These are phyloP conservation scores for Globicephala melas DNA, from an alignment of 2,113 vertebrate species.

Conservation along the genomic window DNA sequence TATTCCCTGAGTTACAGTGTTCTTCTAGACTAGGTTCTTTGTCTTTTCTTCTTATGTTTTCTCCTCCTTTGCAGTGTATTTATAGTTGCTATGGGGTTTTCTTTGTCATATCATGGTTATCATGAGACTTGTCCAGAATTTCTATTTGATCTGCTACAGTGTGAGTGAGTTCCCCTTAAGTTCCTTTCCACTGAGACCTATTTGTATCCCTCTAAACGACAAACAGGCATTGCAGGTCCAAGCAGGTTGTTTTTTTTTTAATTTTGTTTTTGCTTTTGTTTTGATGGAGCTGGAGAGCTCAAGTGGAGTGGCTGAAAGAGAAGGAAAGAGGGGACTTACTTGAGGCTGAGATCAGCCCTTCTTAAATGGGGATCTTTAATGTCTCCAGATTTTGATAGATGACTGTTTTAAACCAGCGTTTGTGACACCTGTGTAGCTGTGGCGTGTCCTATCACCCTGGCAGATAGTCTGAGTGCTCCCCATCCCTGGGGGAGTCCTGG, in stretches of 20 bases:
- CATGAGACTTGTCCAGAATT: neutral
- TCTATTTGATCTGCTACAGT: neutral
- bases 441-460: rapidly evolving
- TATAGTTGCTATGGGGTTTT: neutral
- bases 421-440: rapidly evolving
- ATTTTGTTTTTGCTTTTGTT: neutral
- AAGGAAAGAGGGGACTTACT: neutral
- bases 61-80: neutral
- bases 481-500: no score
- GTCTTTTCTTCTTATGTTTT: neutral
- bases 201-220: neutral
- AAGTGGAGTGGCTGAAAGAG: neutral
- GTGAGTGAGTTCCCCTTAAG: neutral
- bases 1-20: neutral
- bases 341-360: neutral
- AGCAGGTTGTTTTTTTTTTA: neutral
- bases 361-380: neutral
- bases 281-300: neutral
- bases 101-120: neutral
- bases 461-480: neutral
- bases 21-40: neutral
- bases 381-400: neutral
- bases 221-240: neutral
- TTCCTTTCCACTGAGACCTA: neutral
- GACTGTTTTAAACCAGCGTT: neutral